Base-by-base conservation (phyloP, 2,797 vertebrate species). In the Acanthopagrus latus region DNA sequence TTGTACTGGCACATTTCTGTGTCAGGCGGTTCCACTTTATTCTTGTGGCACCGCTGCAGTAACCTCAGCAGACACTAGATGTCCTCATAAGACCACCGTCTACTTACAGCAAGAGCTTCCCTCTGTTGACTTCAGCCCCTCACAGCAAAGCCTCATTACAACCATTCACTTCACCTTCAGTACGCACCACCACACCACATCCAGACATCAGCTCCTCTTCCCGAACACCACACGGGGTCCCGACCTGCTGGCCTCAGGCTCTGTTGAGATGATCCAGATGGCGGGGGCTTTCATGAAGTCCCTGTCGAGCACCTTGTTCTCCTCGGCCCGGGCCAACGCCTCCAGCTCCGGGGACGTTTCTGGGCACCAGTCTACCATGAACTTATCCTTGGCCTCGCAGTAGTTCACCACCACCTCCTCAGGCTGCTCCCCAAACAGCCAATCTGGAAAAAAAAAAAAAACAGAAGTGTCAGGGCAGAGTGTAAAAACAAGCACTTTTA, bases 361-460 rank as follows among this genome's bases (percentile, higher is more conserved):
- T n/a, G 95, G 95, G 58, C 47, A 90, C 95, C 91, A 93, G 81
- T 94, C 65, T 0, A 48, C 88, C 91, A 95, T 88, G 71, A 96
- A 95, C 68, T 95, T 95, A 64, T 95, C 94, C 79, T 89, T 95
- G 51, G 94, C 90, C 84, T 96, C 88, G 44, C 94, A 93, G 20
- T 87, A 91, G 80, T 94, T 95, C 69, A 94, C 94, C 86, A 86
- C 79, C 83, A 82, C 90, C 70, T 97, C 96, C 60, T 97, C 96
- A 0, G 90, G 92, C 91, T 97, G 97, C 71, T 95, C 94, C 10
- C 97, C 97, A 0, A 97, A 95, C 8, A 95, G 80, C 91, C 93
- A 97, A 74, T 99, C 97, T 98, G 80, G 81, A 7, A 20, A 51
- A 75, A 18, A 64, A 33, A 47, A 12, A 63, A 3, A 18, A 5